These are phyloP conservation scores for Cetoscarus ocellatus DNA, from an alignment of 2,797 vertebrate species.

Conservation along the genomic window DNA sequence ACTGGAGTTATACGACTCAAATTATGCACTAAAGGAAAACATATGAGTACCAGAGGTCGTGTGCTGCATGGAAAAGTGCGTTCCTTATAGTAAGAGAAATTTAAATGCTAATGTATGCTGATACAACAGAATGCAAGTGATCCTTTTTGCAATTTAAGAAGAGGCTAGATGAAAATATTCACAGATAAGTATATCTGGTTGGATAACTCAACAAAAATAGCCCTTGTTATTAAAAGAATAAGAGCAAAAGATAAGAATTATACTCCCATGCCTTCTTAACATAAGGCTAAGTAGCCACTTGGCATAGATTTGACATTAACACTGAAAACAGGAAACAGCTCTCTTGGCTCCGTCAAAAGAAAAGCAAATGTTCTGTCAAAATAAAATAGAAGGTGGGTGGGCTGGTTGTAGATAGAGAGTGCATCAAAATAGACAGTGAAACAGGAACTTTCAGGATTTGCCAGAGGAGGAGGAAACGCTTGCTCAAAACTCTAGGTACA, in stretches of 20 bases:
- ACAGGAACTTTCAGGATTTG: too few species aligned
- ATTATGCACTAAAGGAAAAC: constrained; percentile 50
- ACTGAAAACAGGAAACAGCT: background rate
- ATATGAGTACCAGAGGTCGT: constrained; percentile 26
- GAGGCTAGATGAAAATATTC: background rate
- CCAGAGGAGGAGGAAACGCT: too few species aligned
- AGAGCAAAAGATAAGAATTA: background rate
- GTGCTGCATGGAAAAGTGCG: constrained; percentile 17
- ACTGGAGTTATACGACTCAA: constrained; percentile 42
- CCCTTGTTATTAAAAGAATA: too few species aligned
- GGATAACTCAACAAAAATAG: background rate
- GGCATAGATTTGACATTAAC: background rate
- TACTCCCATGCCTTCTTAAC: background rate
- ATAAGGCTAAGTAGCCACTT: background rate
- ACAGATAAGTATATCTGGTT: background rate
- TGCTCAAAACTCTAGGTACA: too few species aligned
- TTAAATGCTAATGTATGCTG: constrained; percentile 39
- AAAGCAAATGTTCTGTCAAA: background rate
- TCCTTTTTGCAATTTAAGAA: constrained; percentile 1
- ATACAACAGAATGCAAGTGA: constrained; percentile 15
- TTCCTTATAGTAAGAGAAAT: constrained; percentile 35
- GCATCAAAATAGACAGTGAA: too few species aligned
- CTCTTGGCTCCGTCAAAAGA: too few species aligned
- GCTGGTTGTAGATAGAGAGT: too few species aligned
- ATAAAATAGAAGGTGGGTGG: too few species aligned